phyloP scores from a whole-genome alignment of 2,888 invertebrate species.

The Drosophila melanocephala region DNA sequence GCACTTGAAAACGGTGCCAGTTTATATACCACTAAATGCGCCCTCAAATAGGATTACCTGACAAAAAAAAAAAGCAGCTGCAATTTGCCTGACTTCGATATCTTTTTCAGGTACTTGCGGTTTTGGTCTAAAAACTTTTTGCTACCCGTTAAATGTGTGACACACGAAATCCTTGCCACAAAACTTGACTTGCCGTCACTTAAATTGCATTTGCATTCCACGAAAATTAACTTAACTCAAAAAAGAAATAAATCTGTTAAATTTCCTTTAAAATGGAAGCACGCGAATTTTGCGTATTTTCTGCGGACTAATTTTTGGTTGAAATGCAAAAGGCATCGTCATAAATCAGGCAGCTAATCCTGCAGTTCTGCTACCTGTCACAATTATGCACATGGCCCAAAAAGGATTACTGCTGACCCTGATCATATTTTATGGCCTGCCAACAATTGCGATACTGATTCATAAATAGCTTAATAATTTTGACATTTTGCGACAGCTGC shows the following conservation, averaged over 20 bases:
- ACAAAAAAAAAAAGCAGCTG: background rate
- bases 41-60: slow-evolving; percentile 24
- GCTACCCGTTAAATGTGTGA: slow-evolving; percentile 23
- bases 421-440: slow-evolving; percentile 49
- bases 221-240: slow-evolving; percentile 7
- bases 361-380: slow-evolving; percentile 34
- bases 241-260: slow-evolving; percentile 15
- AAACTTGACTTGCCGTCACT: slow-evolving; percentile 50
- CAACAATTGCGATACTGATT: slow-evolving; percentile 55
- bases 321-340: slow-evolving; percentile 30
- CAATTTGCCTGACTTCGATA: background rate
- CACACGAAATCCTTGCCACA: slow-evolving; percentile 14
- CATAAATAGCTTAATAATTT: slow-evolving; percentile 72
- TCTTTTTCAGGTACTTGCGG: slow-evolving; percentile 37
- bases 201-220: slow-evolving; percentile 34
- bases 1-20: background rate
- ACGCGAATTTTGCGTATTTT: slow-evolving; percentile 75
- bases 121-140: slow-evolving; percentile 27
- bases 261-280: slow-evolving; percentile 50
- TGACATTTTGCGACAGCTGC: slow-evolving; percentile 62
- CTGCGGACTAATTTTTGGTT: slow-evolving; percentile 62
- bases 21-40: slow-evolving; percentile 28
- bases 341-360: slow-evolving; percentile 48
- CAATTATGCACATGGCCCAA: slow-evolving; percentile 32
- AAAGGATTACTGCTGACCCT: slow-evolving; percentile 60